Conservation (phyloP, 2,113 vertebrate species). For the Onychostruthus taczanowskii region DNA sequence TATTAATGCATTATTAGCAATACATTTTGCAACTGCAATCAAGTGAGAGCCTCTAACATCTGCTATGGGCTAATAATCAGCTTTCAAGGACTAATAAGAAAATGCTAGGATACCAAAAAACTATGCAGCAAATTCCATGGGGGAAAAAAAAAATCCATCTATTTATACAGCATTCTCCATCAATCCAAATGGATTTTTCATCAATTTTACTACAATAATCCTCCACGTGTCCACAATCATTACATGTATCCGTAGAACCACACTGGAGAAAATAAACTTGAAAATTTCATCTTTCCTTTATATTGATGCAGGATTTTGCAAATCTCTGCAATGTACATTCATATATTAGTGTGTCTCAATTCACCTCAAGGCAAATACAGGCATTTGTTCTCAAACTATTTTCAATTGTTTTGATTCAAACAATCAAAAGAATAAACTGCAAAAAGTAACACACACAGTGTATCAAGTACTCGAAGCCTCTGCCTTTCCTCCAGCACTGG, state of each 20-base stretch:
- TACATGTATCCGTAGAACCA: not conserved
- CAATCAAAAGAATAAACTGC: not conserved
- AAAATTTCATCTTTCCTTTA: not conserved
- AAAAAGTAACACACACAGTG: not conserved
- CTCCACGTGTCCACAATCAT: not conserved
- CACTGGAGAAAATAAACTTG: not conserved
- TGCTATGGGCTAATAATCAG: not conserved
- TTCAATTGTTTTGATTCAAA: not conserved
- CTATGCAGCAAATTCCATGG: not conserved
- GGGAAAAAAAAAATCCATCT: not conserved
- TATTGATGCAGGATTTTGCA: not conserved
- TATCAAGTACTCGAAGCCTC: not conserved
- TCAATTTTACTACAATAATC: not conserved
- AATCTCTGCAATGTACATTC: not conserved
- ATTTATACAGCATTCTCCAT: not conserved
- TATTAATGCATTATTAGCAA: not conserved
- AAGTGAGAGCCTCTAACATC: not conserved
- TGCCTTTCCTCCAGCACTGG: not conserved
- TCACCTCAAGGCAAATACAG: fast-evolving
- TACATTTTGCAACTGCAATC: not conserved
- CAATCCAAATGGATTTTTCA: not conserved
- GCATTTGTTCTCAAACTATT: not conserved
- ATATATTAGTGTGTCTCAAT: not conserved
- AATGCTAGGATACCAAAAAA: not conserved
- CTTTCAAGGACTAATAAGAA: not conserved